Evolutionary conservation across 2,113 vertebrate species (phyloP), one percentile per base, ranked within the genome.

Genomic region (Cyphomyrus discorhynchus): DNA sequence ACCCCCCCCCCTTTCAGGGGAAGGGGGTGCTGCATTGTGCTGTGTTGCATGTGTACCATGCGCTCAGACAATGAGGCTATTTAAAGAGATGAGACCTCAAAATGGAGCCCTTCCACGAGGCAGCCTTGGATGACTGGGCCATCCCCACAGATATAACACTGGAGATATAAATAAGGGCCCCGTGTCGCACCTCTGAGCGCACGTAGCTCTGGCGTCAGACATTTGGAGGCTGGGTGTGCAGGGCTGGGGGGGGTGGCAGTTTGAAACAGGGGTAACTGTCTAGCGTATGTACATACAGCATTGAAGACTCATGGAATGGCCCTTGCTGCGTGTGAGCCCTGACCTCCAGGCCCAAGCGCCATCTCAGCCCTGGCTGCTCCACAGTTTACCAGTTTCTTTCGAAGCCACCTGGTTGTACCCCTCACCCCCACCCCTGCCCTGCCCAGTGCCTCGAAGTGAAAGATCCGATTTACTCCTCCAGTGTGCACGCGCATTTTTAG

Each of bases 51-150:
- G 87, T 88, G 39, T 13, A 85, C 56, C 50, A 45, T 62, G 21
- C 19, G 19, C 80, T 70, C 31, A 85, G 13, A 89, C 87, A 86
- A 90, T 83, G 53, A n/a, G 84, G 87, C 87, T 88, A 89, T 88
- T 88, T 85, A 89, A 89, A 84, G 87, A 47, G 42, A 56, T 4
- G 31, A 27, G 56, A 89, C n/a, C 45, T 87, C 53, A 77, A 70
- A 74, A 77, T 86, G 70, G 89, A 89, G 27, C 9, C 46, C 66
- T 77, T 42, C 88, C 19, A 53, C 42, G 24, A 24, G 52, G 85
- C 15, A 8, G 88, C 62, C 46, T 58, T 7, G 39, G 46, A 53
- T 87, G 83, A 66, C 89, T 90, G 35, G 42, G 56, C 47, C 47
- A 45, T 31, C 21, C 87, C 39, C 17, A 49, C 80, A 39, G 77